A percentile compares a stretch with the other conserved stretches of the same genome.
Evolutionary conservation across 2,113 vertebrate genomes (phyloP).

Genomic region (Noctilio leporinus): DNA sequence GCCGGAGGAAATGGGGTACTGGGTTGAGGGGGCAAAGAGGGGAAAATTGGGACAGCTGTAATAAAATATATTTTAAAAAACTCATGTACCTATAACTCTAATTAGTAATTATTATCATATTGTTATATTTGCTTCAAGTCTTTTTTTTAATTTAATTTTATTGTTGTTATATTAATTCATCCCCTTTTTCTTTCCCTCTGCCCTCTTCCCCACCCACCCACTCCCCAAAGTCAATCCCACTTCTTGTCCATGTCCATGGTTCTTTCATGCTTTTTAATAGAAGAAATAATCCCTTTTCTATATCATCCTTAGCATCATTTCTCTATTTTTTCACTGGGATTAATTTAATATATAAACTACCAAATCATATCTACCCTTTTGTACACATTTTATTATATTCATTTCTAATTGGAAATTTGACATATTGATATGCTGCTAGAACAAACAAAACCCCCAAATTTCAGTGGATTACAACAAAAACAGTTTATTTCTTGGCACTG

Average conservation of each 20-base stretch:
- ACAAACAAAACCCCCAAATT: not conserved
- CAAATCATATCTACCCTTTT: not conserved
- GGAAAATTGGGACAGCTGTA: too few species aligned
- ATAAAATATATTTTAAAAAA: too few species aligned
- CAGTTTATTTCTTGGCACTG: not conserved
- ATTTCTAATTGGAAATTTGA: slow-evolving; percentile 30
- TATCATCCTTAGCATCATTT: not conserved
- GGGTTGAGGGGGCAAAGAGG: too few species aligned
- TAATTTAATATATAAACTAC: not conserved
- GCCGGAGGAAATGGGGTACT: too few species aligned
- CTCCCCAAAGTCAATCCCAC: too few species aligned
- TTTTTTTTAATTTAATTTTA: too few species aligned
- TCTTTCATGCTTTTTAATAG: too few species aligned
- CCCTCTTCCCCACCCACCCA: too few species aligned
- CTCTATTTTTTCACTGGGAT: not conserved
- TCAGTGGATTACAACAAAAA: not conserved
- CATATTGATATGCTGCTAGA: not conserved
- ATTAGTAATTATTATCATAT: not conserved
- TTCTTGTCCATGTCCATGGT: too few species aligned
- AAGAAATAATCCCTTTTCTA: not conserved
- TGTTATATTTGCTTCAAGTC: not conserved
- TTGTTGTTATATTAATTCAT: too few species aligned
- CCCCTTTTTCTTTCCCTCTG: too few species aligned
- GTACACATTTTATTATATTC: not conserved
- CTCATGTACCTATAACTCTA: not conserved